Conservation (phyloP, 2,888 invertebrate genomes). For the Melanotus villosus region DNA sequence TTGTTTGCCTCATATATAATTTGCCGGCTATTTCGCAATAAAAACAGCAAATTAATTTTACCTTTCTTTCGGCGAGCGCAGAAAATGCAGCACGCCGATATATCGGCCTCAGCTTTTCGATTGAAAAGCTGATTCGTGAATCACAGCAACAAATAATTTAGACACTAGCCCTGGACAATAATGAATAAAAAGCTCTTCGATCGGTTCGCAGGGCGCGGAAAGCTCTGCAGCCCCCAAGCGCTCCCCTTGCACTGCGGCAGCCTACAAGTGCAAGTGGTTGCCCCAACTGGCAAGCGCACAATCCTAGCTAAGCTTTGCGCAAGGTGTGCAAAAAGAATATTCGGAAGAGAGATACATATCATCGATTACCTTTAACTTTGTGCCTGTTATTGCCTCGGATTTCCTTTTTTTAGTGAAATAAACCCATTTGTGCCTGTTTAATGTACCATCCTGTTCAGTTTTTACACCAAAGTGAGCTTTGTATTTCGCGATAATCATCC, state of each 20-base stretch:
- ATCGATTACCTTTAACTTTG: slow-evolving; percentile 28
- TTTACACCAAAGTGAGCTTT: too few species aligned
- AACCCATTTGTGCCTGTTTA: not conserved
- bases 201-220: slow-evolving; percentile 66
- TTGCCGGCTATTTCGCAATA: not conserved
- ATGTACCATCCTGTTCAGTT: not conserved
- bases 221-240: slow-evolving; percentile 68
- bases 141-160: slow-evolving; percentile 29
- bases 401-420: not conserved
- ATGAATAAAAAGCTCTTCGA: slow-evolving; percentile 62
- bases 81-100: slow-evolving; percentile 36
- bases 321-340: slow-evolving; percentile 31
- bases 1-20: too few species aligned
- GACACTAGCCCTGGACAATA: slow-evolving; percentile 23
- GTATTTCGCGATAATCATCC: too few species aligned
- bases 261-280: slow-evolving; percentile 50
- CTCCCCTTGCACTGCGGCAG: slow-evolving; percentile 68
- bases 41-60: slow-evolving; percentile 28
- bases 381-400: not conserved
- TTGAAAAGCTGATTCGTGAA: slow-evolving; percentile 7
- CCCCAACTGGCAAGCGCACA: slow-evolving; percentile 49
- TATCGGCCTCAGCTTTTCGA: slow-evolving; percentile 16
- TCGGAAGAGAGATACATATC: slow-evolving; percentile 14
- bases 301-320: slow-evolving; percentile 38
- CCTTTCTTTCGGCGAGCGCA: slow-evolving; percentile 35